Evolutionary conservation across 1,140 invertebrate species (phyloP).

Genomic region (Philaenus spumarius): DNA sequence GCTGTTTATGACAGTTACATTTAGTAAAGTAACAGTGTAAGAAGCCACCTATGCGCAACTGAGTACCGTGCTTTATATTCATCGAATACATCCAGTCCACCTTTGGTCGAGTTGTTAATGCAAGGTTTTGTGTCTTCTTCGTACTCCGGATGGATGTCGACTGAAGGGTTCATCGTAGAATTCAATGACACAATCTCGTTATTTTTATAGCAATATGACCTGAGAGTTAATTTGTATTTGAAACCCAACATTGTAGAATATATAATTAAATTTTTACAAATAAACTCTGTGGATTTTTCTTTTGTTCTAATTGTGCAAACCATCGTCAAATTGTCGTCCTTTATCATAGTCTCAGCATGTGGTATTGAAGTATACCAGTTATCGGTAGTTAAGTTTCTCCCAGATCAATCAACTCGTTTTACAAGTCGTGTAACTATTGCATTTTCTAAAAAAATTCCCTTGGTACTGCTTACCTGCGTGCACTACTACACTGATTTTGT

Average conservation of each 20-base stretch:
- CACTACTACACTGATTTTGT: conserved; percentile 33
- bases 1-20: conserved; percentile 32
- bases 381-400: conserved; percentile 38
- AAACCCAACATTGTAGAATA: background rate
- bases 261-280: too few species aligned
- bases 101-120: conserved; percentile 39
- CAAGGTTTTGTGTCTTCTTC: conserved; percentile 31
- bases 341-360: conserved; percentile 32
- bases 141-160: conserved; percentile 22
- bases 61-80: conserved; percentile 27
- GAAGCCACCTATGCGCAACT: conserved; percentile 28
- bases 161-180: conserved; percentile 33
- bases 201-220: conserved; percentile 34
- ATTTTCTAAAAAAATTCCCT: conserved; percentile 29
- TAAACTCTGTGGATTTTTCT: conserved; percentile 33
- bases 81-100: conserved; percentile 36
- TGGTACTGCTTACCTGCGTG: conserved; percentile 33
- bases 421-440: conserved; percentile 36
- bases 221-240: background rate
- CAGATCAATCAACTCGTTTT: conserved; percentile 33
- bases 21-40: conserved; percentile 26
- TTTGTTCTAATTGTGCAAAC: conserved; percentile 39
- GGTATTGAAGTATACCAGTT: conserved; percentile 38
- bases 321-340: conserved; percentile 33
- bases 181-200: background rate